These are phyloP conservation scores for Euglossa dilemma DNA, from an alignment of 1,140 invertebrate species.

Conservation along the genomic window DNA sequence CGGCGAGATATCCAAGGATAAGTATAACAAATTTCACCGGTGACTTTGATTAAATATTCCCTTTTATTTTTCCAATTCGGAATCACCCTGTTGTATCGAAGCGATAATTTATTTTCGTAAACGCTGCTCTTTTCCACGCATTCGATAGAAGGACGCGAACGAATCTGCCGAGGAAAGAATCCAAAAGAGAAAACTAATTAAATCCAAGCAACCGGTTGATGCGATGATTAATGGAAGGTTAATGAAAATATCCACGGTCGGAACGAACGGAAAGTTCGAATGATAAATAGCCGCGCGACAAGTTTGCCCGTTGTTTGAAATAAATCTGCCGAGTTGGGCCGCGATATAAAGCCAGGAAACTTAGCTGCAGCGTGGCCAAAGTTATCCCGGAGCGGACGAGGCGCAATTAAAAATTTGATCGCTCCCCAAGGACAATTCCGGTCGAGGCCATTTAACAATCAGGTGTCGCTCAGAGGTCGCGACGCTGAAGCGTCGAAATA, in stretches of 20 bases:
- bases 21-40: neutral
- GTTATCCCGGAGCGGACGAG: neutral
- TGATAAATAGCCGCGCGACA: neutral
- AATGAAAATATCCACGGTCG: no score
- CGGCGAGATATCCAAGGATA: neutral
- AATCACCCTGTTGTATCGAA: no score
- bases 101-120: no score
- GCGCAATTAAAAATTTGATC: slow-evolving; percentile 28
- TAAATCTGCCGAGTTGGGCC: neutral
- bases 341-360: neutral
- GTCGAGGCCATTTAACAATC: slow-evolving; percentile 12
- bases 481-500: neutral
- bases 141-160: no score
- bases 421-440: neutral
- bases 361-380: no score
- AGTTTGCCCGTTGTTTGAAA: neutral
- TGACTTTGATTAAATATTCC: neutral
- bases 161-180: no score
- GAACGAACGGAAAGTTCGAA: neutral
- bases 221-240: no score
- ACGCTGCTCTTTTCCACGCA: no score
- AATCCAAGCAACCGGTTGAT: no score
- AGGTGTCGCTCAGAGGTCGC: neutral
- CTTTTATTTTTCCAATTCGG: neutral
- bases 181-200: no score